These are phyloP conservation scores for Dromococcyx pavoninus DNA, from an alignment of 2,797 vertebrate species.

Conservation along the genomic window DNA sequence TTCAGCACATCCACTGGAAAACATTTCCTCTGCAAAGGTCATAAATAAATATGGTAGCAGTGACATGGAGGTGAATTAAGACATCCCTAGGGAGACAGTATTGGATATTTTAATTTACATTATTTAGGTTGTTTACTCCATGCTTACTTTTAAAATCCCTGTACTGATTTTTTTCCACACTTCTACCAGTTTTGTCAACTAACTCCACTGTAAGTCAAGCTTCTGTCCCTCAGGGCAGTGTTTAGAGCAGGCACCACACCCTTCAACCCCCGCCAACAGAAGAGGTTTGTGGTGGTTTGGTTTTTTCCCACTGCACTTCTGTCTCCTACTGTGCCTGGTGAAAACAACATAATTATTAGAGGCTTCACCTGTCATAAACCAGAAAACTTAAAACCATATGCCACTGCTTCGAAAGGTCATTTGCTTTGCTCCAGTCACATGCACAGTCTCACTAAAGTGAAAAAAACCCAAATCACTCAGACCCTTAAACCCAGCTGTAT, in stretches of 20 bases:
- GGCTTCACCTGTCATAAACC: neutral
- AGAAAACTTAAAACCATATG: neutral
- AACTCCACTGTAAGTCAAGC: neutral
- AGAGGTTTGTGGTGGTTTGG: neutral
- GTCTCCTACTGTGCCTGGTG: neutral
- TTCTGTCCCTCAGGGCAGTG: fast-evolving
- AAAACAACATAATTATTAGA: neutral
- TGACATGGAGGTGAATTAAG: constrained; percentile 7
- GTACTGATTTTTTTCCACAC: neutral
- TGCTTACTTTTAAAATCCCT: neutral
- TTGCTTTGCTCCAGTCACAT: neutral
- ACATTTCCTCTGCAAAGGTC: constrained; percentile 19
- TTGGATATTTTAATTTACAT: neutral
- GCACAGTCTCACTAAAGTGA: neutral
- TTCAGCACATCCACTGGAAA: constrained; percentile 14
- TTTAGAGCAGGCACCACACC: neutral
- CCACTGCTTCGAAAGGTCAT: neutral
- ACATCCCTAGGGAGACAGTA: neutral
- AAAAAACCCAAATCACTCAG: neutral
- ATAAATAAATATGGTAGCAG: neutral
- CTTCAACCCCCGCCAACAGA: neutral
- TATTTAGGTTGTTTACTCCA: neutral
- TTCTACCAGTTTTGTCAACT: neutral
- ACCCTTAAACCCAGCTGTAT: neutral
- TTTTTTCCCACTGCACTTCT: neutral